phyloP scores from a whole-genome alignment of 2,888 invertebrate genomes.

The Cheilosia soror region DNA sequence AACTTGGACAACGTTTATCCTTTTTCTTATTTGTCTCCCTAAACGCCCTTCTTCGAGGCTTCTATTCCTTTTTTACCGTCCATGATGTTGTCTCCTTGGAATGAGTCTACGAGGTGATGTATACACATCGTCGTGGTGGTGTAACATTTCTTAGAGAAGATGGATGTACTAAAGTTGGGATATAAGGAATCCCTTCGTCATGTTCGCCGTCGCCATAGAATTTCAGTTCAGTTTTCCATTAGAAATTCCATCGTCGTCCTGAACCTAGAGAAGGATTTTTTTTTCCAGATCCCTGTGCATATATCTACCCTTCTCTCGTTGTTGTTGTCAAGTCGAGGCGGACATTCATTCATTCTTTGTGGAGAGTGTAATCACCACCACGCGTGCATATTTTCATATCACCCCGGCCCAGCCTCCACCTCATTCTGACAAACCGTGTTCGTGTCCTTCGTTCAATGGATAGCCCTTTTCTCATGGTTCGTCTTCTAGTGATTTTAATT shows the following conservation, averaged over 20 bases:
- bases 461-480: not conserved
- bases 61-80: not conserved
- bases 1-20: slow-evolving; percentile 74
- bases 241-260: slow-evolving; percentile 70
- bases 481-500: slow-evolving; percentile 56
- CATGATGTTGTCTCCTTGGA: not conserved
- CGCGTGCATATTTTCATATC: slow-evolving; percentile 73
- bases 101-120: slow-evolving; percentile 49
- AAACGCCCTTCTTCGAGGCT: not conserved
- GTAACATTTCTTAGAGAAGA: slow-evolving; percentile 60
- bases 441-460: slow-evolving; percentile 28
- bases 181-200: slow-evolving; percentile 75
- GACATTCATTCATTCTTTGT: slow-evolving; percentile 69
- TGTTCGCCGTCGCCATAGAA: slow-evolving; percentile 71
- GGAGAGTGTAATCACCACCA: slow-evolving; percentile 73
- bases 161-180: slow-evolving; percentile 72
- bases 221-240: slow-evolving; percentile 71
- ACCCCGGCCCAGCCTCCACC: slow-evolving; percentile 2
- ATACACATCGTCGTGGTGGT: slow-evolving; percentile 41
- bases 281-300: slow-evolving; percentile 37
- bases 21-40: slow-evolving; percentile 47
- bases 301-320: slow-evolving; percentile 25
- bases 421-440: slow-evolving; percentile 42
- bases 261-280: slow-evolving; percentile 56
- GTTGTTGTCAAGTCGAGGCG: slow-evolving; percentile 67